These are phyloP conservation scores for Gasterosteus aculeatus DNA, from an alignment of 2,113 vertebrate species.

Conservation along the genomic window DNA sequence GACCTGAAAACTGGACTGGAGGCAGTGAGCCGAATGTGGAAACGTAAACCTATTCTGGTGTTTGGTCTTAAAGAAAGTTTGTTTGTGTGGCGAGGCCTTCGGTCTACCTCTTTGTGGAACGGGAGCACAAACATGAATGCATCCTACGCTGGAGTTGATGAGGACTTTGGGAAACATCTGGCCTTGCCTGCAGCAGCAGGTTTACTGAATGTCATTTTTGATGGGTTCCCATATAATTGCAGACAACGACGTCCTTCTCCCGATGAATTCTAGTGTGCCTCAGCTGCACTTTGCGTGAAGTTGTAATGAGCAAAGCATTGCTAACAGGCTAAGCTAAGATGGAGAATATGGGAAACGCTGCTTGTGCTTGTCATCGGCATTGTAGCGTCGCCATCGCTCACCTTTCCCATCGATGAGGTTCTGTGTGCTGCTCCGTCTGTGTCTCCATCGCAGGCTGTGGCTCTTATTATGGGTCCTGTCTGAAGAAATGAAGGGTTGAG, in stretches of 20 bases:
- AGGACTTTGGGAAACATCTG: not conserved
- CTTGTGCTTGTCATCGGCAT: too few species aligned
- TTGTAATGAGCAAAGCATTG: too few species aligned
- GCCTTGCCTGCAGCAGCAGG: not conserved
- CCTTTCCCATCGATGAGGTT: conserved; percentile 10
- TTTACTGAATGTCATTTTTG: not conserved
- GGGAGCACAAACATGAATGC: too few species aligned
- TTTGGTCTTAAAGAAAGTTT: not conserved
- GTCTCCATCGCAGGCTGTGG: too few species aligned
- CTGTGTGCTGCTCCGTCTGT: not conserved
- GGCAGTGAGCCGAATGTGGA: conserved; percentile 11
- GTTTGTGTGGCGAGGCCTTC: not conserved
- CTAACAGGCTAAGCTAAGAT: too few species aligned
- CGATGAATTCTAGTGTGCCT: too few species aligned
- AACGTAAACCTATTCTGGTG: not conserved
- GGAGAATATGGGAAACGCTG: too few species aligned
- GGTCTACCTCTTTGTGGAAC: not conserved
- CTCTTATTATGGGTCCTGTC: not conserved
- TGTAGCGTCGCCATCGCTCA: too few species aligned
- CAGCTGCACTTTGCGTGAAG: too few species aligned
- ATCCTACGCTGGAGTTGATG: too few species aligned
- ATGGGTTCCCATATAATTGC: not conserved
- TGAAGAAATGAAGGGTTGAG: too few species aligned
- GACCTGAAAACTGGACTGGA: conserved; percentile 35
- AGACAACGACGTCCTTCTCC: not conserved